These are phyloP conservation scores for Smutsia gigantea DNA, from an alignment of 2,797 vertebrate genomes.

Conservation along the genomic window DNA sequence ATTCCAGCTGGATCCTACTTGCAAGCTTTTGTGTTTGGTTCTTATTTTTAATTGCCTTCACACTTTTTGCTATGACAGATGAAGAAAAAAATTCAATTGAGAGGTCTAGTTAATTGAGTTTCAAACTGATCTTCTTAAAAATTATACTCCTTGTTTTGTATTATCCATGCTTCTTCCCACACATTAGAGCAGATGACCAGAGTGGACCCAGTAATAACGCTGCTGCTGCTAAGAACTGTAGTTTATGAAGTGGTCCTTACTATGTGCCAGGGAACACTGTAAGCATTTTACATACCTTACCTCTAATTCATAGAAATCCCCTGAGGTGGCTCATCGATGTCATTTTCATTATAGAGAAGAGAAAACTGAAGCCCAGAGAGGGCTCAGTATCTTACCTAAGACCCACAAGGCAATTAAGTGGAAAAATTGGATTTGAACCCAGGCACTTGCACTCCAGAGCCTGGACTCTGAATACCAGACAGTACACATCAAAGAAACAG, in stretches of 20 bases:
- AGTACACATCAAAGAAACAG: background rate
- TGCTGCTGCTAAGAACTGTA: background rate
- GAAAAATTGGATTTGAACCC: background rate
- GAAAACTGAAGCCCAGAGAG: background rate
- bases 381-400: background rate
- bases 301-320: background rate
- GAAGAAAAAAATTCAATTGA: background rate
- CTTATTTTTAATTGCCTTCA: background rate
- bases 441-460: background rate
- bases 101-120: background rate
- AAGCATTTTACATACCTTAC: background rate
- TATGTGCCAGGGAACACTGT: background rate
- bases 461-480: background rate
- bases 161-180: background rate
- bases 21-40: background rate
- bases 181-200: background rate
- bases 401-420: background rate
- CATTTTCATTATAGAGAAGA: constrained; percentile 28
- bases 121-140: background rate
- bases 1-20: background rate
- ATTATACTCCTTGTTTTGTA: background rate
- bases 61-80: background rate
- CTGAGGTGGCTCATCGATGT: background rate
- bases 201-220: background rate
- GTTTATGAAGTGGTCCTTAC: background rate